Evolutionary conservation across 92 coral and sea anemone genomes (phyloP), one percentile per base, ranked within the genome.

Genomic region (Nematostella vectensis): DNA sequence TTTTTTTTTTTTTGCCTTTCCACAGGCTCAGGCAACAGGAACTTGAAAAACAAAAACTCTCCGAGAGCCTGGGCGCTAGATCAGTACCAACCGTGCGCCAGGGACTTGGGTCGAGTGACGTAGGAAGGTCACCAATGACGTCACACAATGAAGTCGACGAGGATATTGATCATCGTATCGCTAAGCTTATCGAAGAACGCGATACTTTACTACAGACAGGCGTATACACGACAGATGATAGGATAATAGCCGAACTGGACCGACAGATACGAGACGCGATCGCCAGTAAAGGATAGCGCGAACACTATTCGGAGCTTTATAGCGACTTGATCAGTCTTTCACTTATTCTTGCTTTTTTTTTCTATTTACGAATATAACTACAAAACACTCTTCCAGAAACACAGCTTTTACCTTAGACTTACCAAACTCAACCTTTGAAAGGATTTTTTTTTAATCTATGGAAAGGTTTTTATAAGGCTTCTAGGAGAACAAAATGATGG

Each of bases 191-290:
- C 15, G 98, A 91, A 55, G 98, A 91, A 58, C 62, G 98, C 57
- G 98, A 91, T 63, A 91, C 98, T 0, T 62, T 91, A 23, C 54
- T 86, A 33, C 98, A 91, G 48, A 91, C 96, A 11, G 96, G 98
- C 9, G 98, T 88, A 11, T 91, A 86, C 52, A 86, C 89, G 21
- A 91, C 96, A 11, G 93, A 91, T 3, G 98, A 91, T 59, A 80
- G 98, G 13, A 86, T 91, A 38, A 91, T 91, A 30, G 85, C 75
- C 22, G 98, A 91, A 65, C 84, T 91, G 12, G 98, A 91, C 43
- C 77, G 70, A 61, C 98, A 91, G 56, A 91, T 91, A 52, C 70
- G 98, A 59, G 95, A 85, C 43, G 88, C 93, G 8, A 91, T 86
- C 31, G 91, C 98, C 1, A 86, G 96, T 74, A 91, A 75, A 62